phyloP scores from a whole-genome alignment of 2,888 invertebrate genomes.

The Entomobrya multifasciata region DNA sequence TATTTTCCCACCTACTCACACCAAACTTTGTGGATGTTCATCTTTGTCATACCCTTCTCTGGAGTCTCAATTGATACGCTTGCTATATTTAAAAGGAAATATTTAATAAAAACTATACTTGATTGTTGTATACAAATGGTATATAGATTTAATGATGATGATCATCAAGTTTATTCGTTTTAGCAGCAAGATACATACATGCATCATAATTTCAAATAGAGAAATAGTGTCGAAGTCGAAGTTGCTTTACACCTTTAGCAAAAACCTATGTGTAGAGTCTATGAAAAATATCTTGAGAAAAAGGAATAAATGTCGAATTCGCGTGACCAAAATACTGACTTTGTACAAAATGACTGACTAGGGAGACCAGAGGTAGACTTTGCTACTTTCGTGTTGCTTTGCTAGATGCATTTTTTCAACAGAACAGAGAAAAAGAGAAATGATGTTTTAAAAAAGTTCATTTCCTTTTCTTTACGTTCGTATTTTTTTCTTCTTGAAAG shows the following conservation, averaged over 20 bases:
- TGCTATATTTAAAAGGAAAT: slow-evolving; percentile 1
- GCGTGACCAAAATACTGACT: slow-evolving; percentile 71
- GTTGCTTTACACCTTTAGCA: too few species aligned
- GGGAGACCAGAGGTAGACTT: neutral
- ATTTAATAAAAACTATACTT: slow-evolving; percentile 20
- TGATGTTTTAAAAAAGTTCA: slow-evolving; percentile 39
- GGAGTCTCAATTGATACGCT: slow-evolving; percentile 39
- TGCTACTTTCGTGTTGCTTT: neutral
- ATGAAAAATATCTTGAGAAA: neutral
- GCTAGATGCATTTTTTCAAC: too few species aligned
- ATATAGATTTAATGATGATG: slow-evolving; percentile 47
- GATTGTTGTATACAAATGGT: neutral
- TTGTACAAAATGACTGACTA: slow-evolving; percentile 60
- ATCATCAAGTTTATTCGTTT: too few species aligned
- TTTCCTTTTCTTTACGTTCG: slow-evolving; percentile 30
- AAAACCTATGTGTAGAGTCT: neutral
- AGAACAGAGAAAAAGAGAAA: slow-evolving; percentile 20
- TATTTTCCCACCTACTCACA: neutral
- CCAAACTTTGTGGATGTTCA: neutral
- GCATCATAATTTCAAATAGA: too few species aligned
- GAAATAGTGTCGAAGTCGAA: neutral
- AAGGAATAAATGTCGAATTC: slow-evolving; percentile 59
- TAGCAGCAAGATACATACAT: too few species aligned
- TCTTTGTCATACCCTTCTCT: neutral
- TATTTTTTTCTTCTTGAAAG: slow-evolving; percentile 28